Conservation (phyloP, 2,113 vertebrate species). For the Urocitellus parryii region DNA sequence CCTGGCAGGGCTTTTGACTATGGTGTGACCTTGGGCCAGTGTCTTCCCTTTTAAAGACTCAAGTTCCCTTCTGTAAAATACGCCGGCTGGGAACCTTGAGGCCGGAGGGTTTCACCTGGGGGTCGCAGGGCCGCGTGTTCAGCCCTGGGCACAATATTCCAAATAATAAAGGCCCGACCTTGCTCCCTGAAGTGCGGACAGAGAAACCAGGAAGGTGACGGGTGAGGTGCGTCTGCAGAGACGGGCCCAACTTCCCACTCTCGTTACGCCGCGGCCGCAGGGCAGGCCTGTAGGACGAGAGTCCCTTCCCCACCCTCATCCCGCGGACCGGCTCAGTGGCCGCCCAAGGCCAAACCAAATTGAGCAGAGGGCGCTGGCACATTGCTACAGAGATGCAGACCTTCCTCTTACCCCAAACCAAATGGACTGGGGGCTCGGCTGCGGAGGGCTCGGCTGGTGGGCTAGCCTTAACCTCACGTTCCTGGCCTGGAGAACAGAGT, state of each 20-base stretch:
- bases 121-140: not conserved
- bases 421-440: not conserved
- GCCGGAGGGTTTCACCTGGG: not conserved
- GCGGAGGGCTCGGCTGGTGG: not conserved
- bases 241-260: not conserved
- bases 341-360: not conserved
- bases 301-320: not conserved
- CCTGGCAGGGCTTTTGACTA: not conserved
- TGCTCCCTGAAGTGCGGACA: not conserved
- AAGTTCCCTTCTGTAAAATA: not conserved
- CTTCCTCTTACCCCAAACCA: constrained; percentile 33
- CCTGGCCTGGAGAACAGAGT: not conserved
- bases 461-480: not conserved
- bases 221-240: not conserved
- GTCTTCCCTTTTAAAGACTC: not conserved
- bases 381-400: not conserved
- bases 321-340: not conserved
- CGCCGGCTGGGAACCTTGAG: not conserved
- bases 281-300: not conserved
- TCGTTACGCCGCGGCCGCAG: not conserved
- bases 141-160: not conserved
- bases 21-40: constrained; percentile 24
- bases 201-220: not conserved
- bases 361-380: not conserved
- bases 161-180: not conserved